A percentile compares a stretch with the other conserved stretches of the same genome.
phyloP scores from a whole-genome alignment of 2,113 vertebrate species.

The Oxyura jamaicensis region DNA sequence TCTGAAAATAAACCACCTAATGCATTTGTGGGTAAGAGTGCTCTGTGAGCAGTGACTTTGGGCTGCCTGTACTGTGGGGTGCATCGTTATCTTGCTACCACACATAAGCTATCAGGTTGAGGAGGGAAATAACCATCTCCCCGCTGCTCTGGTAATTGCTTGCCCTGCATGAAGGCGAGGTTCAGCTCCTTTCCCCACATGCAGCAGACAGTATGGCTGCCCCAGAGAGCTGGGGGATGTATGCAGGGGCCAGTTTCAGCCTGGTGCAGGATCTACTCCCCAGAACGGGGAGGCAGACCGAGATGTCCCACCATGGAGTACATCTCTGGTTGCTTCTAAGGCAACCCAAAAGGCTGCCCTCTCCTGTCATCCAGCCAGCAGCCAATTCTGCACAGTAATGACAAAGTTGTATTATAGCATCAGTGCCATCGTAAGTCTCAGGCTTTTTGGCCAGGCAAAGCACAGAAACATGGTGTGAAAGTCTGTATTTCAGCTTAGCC shows the following conservation, averaged over 20 bases:
- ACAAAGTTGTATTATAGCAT: background rate
- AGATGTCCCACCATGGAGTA: background rate
- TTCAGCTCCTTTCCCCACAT: background rate
- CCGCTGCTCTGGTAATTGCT: rapidly evolving
- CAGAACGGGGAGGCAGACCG: background rate
- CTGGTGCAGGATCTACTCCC: background rate
- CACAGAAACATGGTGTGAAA: background rate
- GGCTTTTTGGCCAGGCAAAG: background rate
- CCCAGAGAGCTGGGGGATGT: background rate
- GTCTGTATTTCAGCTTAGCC: background rate
- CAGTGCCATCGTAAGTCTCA: background rate
- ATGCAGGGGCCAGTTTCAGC: background rate
- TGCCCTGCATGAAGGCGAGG: background rate
- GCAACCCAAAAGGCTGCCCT: background rate
- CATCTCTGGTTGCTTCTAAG: background rate
- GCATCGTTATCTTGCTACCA: background rate
- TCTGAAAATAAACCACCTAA: background rate
- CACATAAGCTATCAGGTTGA: rapidly evolving
- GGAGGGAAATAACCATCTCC: background rate
- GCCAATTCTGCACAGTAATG: background rate
- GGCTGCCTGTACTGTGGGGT: background rate
- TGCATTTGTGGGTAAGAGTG: background rate
- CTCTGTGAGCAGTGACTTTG: background rate
- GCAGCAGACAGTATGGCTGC: background rate
- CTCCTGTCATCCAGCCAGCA: background rate